Evolutionary conservation across 2,797 vertebrate species (phyloP), one percentile per base, ranked within the genome.

Genomic region (Pelodytes ibericus): DNA sequence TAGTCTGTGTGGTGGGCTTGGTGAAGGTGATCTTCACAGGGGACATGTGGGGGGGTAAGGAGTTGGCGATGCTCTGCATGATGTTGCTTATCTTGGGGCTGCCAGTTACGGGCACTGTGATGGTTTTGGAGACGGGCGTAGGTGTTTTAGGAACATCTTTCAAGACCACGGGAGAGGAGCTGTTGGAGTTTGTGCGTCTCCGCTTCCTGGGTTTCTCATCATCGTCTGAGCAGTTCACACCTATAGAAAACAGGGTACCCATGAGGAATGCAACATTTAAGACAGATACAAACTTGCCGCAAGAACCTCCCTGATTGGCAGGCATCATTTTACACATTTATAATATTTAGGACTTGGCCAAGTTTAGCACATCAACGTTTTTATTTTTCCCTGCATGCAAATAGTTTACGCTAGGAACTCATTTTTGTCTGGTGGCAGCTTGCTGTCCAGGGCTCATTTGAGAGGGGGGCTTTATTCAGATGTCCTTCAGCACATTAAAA

Each of bases 11-110:
- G 77, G 94, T 94, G 51, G 98, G 97, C 80, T 99, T 99, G 80
- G 96, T 98, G 88, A 99, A 99, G 84, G 97, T 99, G 89, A 99
- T 99, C 92, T 99, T 99, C 80, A 99, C 96, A 1, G 98, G 96
- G 47, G 98, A 99, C 92, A 99, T 95, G 89, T 99, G 98, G 0
- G 96, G 96, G 0, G 98, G 96, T 72, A 99, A 88, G 5, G 97
- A 99, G 91, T 98, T 99, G 87, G 97, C 97, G 71, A 99, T 99
- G 88, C 96, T 99, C 89, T 99, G 98, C 96, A 99, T 98, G 81
- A 99, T 96, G 89, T 97, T 98, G 90, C 95, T 98, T 94, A 99
- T 98, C 91, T 98, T 99, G 74, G 96, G 97, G 88, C 95, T 96
- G 84, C 94, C 92, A 77, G 95, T 94, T 81, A 98, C 92, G 0